These are phyloP conservation scores for Synergus umbraculus DNA, from an alignment of 2,888 invertebrate species.

Conservation along the genomic window DNA sequence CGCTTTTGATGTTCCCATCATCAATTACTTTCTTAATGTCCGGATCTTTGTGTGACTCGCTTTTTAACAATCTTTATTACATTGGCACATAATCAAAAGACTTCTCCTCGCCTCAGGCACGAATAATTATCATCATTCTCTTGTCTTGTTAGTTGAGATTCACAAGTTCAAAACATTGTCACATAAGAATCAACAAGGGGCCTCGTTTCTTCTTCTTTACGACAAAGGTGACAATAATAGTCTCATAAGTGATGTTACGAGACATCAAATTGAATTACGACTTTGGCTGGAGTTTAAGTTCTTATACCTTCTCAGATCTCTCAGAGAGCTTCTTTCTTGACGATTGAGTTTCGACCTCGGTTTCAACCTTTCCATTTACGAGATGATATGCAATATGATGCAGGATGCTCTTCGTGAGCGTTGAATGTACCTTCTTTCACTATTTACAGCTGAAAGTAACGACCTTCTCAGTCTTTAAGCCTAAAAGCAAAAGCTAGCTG, in stretches of 20 bases:
- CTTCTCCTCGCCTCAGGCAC: neutral
- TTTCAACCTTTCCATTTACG: slow-evolving; percentile 20
- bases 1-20: neutral
- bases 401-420: neutral
- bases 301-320: neutral
- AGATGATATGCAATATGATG: slow-evolving; percentile 4
- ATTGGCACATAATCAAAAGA: neutral
- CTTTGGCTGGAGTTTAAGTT: neutral
- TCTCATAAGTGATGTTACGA: neutral
- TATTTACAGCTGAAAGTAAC: slow-evolving; percentile 11
- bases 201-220: neutral
- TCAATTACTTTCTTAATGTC: neutral
- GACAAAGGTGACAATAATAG: neutral
- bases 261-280: neutral
- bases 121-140: neutral
- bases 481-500: neutral
- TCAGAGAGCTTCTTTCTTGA: neutral
- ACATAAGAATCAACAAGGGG: neutral
- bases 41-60: neutral
- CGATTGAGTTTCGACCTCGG: slow-evolving; percentile 7
- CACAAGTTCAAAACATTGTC: neutral
- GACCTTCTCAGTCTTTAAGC: neutral
- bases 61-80: neutral
- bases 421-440: neutral
- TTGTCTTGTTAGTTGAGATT: neutral